phyloP scores from a whole-genome alignment of 2,113 vertebrate species.

The Callipepla californica region DNA sequence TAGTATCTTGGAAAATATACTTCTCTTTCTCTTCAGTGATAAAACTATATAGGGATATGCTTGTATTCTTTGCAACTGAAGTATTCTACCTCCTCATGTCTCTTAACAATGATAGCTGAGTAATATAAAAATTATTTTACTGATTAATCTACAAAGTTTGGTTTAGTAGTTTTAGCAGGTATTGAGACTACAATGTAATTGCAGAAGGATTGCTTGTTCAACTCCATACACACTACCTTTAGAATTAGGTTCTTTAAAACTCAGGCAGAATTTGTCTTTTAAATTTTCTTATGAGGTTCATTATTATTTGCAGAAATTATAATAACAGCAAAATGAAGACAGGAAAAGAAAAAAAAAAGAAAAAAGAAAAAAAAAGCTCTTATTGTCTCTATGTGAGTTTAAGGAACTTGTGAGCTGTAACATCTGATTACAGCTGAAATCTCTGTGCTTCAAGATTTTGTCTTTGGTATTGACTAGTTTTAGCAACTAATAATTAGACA shows the following conservation, averaged over 20 bases:
- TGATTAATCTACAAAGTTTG: not conserved
- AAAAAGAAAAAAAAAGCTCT: not conserved
- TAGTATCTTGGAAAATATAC: not conserved
- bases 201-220: not conserved
- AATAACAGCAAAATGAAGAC: not conserved
- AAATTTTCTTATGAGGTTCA: not conserved
- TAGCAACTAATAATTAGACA: not conserved
- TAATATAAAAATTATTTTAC: not conserved
- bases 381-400: not conserved
- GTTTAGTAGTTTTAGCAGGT: not conserved
- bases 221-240: not conserved
- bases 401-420: not conserved
- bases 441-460: not conserved
- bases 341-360: not conserved
- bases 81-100: not conserved
- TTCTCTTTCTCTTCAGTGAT: not conserved
- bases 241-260: not conserved
- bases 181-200: not conserved
- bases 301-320: not conserved
- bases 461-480: not conserved
- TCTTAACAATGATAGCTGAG: not conserved
- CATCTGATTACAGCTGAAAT: not conserved
- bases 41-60: not conserved
- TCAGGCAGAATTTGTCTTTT: not conserved
- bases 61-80: not conserved